A percentile compares a stretch with the other conserved stretches of the same genome.
phyloP scores from a whole-genome alignment of 1,140 invertebrate species.

The Tribolium madens region DNA sequence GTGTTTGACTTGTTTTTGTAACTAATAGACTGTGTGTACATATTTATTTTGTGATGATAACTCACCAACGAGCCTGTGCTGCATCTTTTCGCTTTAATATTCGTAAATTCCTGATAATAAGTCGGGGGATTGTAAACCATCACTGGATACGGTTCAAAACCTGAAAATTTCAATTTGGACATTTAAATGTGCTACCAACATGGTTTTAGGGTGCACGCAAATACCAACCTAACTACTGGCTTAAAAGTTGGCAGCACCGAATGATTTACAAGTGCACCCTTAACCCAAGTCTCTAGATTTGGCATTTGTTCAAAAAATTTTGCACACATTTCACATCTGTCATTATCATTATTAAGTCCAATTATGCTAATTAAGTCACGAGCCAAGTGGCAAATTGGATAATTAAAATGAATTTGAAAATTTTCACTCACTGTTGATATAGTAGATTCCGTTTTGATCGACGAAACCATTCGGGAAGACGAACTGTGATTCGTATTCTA shows the following conservation, averaged over 20 bases:
- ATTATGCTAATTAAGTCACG: background rate
- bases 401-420: conserved; percentile 25
- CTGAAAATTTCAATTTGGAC: conserved; percentile 53
- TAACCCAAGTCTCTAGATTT: too few relatives aligned
- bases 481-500: conserved; percentile 65
- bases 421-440: conserved; percentile 67
- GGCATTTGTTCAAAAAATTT: too few relatives aligned
- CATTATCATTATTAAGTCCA: too few relatives aligned
- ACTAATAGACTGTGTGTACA: conserved; percentile 10
- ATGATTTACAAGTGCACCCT: background rate
- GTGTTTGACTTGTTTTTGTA: conserved; percentile 6
- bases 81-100: conserved; percentile 59
- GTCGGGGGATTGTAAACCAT: conserved; percentile 63
- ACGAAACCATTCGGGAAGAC: conserved; percentile 65
- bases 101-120: conserved; percentile 61
- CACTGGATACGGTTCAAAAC: conserved; percentile 63
- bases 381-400: conserved; percentile 10
- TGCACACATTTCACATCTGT: too few relatives aligned
- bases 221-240: background rate
- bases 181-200: background rate
- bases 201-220: background rate
- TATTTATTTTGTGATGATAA: conserved; percentile 12
- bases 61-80: conserved; percentile 64
- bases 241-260: background rate
- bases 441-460: conserved; percentile 66